Conservation (phyloP, 2,113 vertebrate genomes). For the Neotoma lepida region DNA sequence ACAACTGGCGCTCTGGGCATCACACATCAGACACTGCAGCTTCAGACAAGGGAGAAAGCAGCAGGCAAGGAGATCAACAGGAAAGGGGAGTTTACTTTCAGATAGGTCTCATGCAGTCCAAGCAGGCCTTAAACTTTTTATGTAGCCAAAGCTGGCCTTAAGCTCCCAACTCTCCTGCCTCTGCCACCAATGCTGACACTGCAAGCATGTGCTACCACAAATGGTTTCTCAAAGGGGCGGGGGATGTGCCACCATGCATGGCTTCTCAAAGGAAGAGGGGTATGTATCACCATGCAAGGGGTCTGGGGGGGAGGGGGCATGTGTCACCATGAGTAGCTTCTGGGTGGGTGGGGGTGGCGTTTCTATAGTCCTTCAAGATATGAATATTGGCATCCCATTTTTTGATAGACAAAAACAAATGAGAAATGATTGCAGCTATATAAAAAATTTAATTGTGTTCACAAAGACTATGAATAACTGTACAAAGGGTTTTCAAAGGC, state of each 20-base stretch:
- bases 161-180: background rate
- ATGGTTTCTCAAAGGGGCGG: background rate
- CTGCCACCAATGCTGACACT: background rate
- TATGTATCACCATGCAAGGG: background rate
- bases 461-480: constrained; percentile 36
- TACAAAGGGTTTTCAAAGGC: constrained; percentile 34
- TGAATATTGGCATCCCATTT: background rate
- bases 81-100: constrained; percentile 1
- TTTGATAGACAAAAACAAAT: constrained; percentile 38
- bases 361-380: background rate
- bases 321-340: background rate
- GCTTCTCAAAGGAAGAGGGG: background rate
- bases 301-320: too few relatives aligned
- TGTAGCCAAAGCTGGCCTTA: too few relatives aligned
- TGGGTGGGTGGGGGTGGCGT: too few relatives aligned
- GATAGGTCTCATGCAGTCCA: background rate
- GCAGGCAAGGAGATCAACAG: background rate
- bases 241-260: background rate
- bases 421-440: constrained; percentile 19
- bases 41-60: constrained; percentile 35
- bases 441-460: background rate
- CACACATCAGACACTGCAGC: background rate
- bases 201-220: background rate
- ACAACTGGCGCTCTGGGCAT: background rate
- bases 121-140: background rate